Evolutionary conservation across 2,113 vertebrate species (phyloP).

Genomic region (Ptilonorhynchus violaceus): DNA sequence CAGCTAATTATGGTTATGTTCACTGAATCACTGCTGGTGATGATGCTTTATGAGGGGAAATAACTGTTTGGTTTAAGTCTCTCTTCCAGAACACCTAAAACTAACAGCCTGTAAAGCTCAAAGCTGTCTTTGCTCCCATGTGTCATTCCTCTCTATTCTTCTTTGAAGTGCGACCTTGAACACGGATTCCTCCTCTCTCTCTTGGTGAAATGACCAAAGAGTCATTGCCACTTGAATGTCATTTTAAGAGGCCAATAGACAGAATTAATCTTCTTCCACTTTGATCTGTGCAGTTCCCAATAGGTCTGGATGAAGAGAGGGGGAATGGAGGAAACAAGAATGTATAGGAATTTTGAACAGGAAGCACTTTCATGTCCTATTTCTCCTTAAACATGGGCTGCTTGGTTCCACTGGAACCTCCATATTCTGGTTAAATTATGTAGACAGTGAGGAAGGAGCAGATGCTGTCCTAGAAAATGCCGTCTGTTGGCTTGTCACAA

Average conservation of each 20-base stretch:
- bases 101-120: background rate
- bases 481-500: slow-evolving; percentile 41
- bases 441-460: background rate
- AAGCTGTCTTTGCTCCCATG: background rate
- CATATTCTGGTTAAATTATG: background rate
- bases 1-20: rapidly evolving
- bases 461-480: slow-evolving; percentile 52
- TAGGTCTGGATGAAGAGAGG: background rate
- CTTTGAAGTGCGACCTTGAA: background rate
- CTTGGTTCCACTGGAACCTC: background rate
- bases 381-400: background rate
- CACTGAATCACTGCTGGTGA: rapidly evolving
- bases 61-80: background rate
- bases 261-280: background rate
- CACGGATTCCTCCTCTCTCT: background rate
- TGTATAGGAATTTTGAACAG: background rate
- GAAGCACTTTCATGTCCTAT: rapidly evolving
- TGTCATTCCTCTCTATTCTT: background rate
- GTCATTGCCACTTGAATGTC: background rate
- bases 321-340: background rate
- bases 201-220: background rate
- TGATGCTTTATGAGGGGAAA: background rate
- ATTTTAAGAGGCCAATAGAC: background rate
- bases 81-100: background rate
- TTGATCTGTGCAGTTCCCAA: background rate